These are phyloP conservation scores for Nyctereutes procyonoides DNA, from an alignment of 2,113 vertebrate genomes.

Conservation along the genomic window DNA sequence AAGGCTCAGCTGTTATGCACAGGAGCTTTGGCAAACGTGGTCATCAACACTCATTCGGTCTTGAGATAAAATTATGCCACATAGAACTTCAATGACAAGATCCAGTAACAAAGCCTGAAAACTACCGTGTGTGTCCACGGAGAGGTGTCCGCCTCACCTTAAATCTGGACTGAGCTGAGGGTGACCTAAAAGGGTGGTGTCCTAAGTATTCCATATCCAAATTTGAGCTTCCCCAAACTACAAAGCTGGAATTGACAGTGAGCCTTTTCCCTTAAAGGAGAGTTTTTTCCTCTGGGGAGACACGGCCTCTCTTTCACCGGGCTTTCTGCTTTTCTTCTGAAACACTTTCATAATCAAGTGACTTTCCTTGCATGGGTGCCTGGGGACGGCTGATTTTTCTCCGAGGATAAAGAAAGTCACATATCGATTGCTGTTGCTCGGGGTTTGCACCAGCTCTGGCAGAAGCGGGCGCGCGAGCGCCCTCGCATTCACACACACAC, in stretches of 20 bases:
- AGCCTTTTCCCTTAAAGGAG: constrained; percentile 25
- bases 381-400: constrained; percentile 65
- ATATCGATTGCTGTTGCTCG: constrained; percentile 44
- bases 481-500: neutral
- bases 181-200: neutral
- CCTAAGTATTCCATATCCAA: neutral
- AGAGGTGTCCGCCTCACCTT: neutral
- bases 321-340: constrained; percentile 70
- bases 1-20: neutral
- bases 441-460: neutral
- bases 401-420: constrained; percentile 74
- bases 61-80: constrained; percentile 17
- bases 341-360: constrained; percentile 78
- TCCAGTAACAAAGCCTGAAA: neutral
- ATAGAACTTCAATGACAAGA: neutral
- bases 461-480: neutral
- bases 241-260: neutral
- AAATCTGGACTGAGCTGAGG: neutral
- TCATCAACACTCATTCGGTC: neutral
- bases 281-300: constrained; percentile 36
- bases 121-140: neutral
- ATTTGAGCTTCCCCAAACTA: constrained; percentile 32
- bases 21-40: neutral
- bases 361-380: constrained; percentile 57
- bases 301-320: neutral